These are phyloP conservation scores for Steromphala cineraria DNA, from an alignment of 2,888 invertebrate species.

Conservation along the genomic window DNA sequence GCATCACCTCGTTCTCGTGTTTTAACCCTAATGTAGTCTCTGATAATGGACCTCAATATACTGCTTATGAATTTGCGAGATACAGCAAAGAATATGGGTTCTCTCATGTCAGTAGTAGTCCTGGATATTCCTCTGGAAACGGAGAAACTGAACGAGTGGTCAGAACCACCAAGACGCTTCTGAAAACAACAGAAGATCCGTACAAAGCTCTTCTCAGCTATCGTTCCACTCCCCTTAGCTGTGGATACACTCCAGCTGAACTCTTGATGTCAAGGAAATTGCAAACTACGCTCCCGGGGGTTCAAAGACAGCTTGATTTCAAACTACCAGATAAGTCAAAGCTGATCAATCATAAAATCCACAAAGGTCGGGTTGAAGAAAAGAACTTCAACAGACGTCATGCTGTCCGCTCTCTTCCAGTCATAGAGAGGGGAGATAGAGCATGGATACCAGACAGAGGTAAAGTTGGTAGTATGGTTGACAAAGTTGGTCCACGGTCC, in stretches of 20 bases:
- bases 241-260: neutral
- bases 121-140: neutral
- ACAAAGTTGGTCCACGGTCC: no score
- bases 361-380: no score
- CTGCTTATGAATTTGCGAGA: neutral
- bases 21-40: neutral
- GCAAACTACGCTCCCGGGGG: neutral
- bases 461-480: no score
- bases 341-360: no score
- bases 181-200: neutral
- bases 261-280: neutral
- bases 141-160: neutral
- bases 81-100: neutral
- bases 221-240: neutral
- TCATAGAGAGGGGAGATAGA: no score
- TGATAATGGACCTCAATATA: neutral
- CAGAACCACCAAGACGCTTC: neutral
- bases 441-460: no score
- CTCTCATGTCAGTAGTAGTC: neutral
- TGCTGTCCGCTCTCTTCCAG: no score
- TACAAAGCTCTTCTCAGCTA: neutral
- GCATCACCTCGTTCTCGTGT: no score
- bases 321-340: no score
- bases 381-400: no score
- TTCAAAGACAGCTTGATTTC: no score